phyloP scores from a whole-genome alignment of 1,140 invertebrate genomes.

The Anthonomus grandis region DNA sequence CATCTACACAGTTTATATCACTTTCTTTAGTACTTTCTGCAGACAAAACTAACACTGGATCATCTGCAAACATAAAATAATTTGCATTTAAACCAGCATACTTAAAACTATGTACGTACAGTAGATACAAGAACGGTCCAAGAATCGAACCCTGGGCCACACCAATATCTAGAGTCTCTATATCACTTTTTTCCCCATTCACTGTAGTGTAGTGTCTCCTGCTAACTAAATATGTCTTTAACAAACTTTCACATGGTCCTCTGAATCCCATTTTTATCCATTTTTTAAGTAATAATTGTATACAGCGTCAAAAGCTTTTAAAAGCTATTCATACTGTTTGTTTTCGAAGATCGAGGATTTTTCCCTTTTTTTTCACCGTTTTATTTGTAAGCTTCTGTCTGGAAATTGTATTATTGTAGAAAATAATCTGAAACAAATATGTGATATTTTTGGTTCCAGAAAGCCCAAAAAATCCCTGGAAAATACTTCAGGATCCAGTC shows the following conservation, averaged over 20 bases:
- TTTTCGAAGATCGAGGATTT: no score
- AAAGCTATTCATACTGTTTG: no score
- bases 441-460: conserved; percentile 27
- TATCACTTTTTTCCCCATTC: background rate
- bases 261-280: no score
- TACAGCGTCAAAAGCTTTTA: no score
- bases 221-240: no score
- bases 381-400: background rate
- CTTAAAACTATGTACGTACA: background rate
- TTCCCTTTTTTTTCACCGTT: background rate
- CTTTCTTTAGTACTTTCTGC: no score
- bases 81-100: background rate
- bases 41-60: background rate
- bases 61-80: no score
- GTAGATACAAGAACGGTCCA: background rate
- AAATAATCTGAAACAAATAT: background rate
- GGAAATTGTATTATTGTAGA: background rate
- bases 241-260: no score
- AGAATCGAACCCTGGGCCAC: background rate
- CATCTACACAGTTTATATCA: no score
- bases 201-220: background rate
- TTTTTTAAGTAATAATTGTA: no score
- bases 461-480: conserved; percentile 47
- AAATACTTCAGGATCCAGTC: conserved; percentile 30
- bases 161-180: background rate